Conservation (phyloP, 2,888 invertebrate species). For the Caenorhabditis angaria region DNA sequence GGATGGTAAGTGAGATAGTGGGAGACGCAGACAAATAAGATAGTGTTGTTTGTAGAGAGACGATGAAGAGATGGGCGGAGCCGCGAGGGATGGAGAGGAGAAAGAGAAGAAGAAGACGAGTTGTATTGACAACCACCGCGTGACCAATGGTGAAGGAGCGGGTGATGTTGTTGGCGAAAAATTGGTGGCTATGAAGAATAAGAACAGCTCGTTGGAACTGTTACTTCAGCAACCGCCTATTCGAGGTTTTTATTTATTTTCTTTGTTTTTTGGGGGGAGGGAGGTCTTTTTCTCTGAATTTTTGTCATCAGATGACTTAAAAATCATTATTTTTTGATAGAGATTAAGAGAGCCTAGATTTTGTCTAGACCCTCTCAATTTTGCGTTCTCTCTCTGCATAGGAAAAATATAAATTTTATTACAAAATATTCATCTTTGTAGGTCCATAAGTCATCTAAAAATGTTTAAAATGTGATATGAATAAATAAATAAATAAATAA, state of each 20-base stretch:
- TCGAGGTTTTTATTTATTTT: slow-evolving; percentile 7
- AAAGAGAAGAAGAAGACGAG: slow-evolving; percentile 7
- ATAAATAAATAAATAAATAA: too few species aligned
- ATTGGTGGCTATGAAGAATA: neutral
- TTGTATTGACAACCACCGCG: neutral
- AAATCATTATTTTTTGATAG: too few species aligned
- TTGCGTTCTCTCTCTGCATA: too few species aligned
- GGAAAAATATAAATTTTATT: too few species aligned
- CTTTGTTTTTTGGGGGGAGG: neutral
- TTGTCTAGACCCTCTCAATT: too few species aligned
- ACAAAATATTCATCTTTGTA: too few species aligned
- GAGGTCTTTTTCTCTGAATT: neutral
- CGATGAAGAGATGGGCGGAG: slow-evolving; percentile 7
- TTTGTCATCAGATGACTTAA: neutral
- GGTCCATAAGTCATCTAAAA: too few species aligned
- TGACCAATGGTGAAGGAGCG: neutral
- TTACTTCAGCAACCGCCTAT: slow-evolving; percentile 8
- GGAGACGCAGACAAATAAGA: neutral
- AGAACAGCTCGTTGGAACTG: slow-evolving; percentile 11
- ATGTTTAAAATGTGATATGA: too few species aligned
- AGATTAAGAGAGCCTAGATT: too few species aligned
- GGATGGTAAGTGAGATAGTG: neutral
- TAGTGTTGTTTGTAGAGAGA: neutral
- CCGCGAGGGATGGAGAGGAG: neutral
- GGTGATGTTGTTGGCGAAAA: neutral